Base-by-base conservation (phyloP, 2,113 vertebrate genomes). In the Tichodroma muraria region DNA sequence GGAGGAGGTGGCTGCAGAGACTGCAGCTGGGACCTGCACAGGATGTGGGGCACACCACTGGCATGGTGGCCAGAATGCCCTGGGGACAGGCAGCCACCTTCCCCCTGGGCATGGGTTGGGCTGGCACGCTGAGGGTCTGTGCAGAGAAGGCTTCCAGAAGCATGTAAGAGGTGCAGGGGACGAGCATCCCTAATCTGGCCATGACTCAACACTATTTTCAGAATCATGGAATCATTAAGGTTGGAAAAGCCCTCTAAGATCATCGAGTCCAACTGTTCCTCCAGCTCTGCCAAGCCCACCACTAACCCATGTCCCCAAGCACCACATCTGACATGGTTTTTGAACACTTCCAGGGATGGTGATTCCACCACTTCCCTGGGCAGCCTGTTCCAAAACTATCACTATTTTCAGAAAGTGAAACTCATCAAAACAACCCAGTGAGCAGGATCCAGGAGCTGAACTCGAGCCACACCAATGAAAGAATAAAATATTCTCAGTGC, bases 21-120 rank as follows among this genome's bases (percentile, higher is more conserved):
- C 9, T 6, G 6, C 42, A 37, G 66, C 50, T 30, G 52, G 53
- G 60, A 53, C 19, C 15, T 0, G 0, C 33, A 47, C 0, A 1
- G 63, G 49, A 50, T 6, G 7, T 6, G 4, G 40, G 11, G 24
- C 22, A n/a, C 7, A 2, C 21, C 15, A 19, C n/a, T 2, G 10
- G 50, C 60, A 22, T 3, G 5, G 27, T 2, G 13, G 49, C 4
- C 12, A 2, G 24, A 73, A 73, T 1, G 2, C 27, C 33, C 38
- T 23, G 47, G 47, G 66, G 10, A 6, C 66, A 28, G 0, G 0
- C 53, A 85, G 79, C 18, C 50, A 85, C 63, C 45, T 56, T 79
- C 33, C 70, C 49, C 80, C 40, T 2, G 0, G 25, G 54, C 35
- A 28, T 0, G 5, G 37, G 65, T 27, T 73, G 2, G 5, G 61